Conservation (phyloP, 2,113 vertebrate genomes). For the Phalacrocorax pelagicus region DNA sequence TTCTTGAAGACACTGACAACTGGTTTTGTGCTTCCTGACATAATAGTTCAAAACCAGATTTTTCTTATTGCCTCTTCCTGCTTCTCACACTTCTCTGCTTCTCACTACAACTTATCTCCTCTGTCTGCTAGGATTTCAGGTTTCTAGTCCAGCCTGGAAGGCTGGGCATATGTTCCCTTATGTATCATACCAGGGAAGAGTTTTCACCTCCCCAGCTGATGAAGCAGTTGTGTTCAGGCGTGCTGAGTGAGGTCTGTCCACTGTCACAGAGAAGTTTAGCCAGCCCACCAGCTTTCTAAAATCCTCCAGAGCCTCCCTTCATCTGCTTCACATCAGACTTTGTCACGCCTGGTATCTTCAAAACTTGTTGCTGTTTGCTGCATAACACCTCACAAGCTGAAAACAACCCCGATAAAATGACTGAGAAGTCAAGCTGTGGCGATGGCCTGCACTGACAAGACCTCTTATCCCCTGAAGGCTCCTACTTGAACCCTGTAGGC, state of each 20-base stretch:
- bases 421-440: neutral
- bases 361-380: neutral
- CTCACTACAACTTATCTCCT: neutral
- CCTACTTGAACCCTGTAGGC: neutral
- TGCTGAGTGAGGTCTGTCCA: neutral
- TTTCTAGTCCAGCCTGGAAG: neutral
- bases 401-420: neutral
- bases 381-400: neutral
- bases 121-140: neutral
- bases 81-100: neutral
- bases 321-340: neutral
- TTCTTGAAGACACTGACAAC: neutral
- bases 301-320: neutral
- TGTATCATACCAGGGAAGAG: neutral
- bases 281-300: neutral
- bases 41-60: neutral
- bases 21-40: neutral
- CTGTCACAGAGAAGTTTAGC: fast-evolving
- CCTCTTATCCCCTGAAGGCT: neutral
- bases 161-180: neutral
- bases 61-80: neutral
- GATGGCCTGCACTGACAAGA: neutral
- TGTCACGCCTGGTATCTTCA: neutral
- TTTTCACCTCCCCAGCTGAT: neutral
- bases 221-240: fast-evolving